Evolutionary conservation across 2,797 vertebrate genomes (phyloP).

Genomic region (Cyclopterus lumpus): DNA sequence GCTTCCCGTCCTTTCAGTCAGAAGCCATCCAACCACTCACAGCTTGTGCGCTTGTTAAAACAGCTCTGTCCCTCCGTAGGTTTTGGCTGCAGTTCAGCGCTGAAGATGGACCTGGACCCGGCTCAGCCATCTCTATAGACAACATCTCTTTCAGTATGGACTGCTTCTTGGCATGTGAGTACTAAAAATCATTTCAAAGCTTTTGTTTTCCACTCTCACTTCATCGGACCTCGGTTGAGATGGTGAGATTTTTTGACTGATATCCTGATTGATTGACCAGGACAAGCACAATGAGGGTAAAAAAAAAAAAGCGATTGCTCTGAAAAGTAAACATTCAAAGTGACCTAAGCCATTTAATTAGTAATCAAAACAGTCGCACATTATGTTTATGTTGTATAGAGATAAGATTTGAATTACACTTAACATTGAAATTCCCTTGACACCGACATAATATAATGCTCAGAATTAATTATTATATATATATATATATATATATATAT

Average conservation of each 20-base stretch:
- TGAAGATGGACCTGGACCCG: conserved; percentile 87
- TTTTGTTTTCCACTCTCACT: neutral
- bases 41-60: conserved; percentile 30
- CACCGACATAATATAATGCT: neutral
- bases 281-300: conserved; percentile 8
- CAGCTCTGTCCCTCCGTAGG: conserved; percentile 76
- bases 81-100: conserved; percentile 95
- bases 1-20: conserved; percentile 24
- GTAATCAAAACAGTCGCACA: conserved; percentile 34
- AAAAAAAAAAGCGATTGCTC: neutral
- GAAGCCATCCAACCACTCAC: conserved; percentile 10
- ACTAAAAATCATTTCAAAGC: conserved; percentile 16
- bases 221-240: conserved; percentile 18
- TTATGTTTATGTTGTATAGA: conserved; percentile 24
- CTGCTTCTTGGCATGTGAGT: conserved; percentile 98
- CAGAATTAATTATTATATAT: conserved; percentile 1
- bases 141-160: conserved; percentile 96
- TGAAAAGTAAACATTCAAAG: conserved; percentile 23
- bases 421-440: neutral
- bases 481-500: too few relatives aligned
- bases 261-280: conserved; percentile 20
- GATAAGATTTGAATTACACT: conserved; percentile 12
- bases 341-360: conserved; percentile 10
- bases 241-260: conserved; percentile 23
- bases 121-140: conserved; percentile 90